Base-by-base conservation (phyloP, 2,888 invertebrate species). In the Nipponacmea schrenckii region DNA sequence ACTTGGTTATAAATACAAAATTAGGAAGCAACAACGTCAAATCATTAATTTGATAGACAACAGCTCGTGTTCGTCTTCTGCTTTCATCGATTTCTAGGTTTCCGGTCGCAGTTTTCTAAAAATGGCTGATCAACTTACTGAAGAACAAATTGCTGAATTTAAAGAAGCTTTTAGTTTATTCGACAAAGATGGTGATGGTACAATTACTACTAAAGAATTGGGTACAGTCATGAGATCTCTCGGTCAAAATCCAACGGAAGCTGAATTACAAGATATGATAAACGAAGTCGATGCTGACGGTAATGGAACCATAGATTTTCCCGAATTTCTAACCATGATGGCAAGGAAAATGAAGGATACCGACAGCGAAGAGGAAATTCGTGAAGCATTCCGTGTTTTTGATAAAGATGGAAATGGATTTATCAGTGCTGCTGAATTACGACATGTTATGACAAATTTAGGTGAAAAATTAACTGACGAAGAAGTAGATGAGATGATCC, bases 281-380 rank as follows among this genome's bases (percentile, higher is more conserved):
- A 98, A 98, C 92, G 98, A 98, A 92, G 98, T 98, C 87, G 98
- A 98, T 91, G 96, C 96, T 85, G 96, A 96, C 81, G 91, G 90
- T 90, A 98, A 98, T 91, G 98, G 98, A 89, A 98, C 98, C 90
- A 98, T 98, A 91, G 98, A 99, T 92, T 99, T 99, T 92, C 98
- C 98, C 86, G 98, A 99, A 92, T 99, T 99, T 93, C 93, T 99
- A 88, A 98, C 98, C 90, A 98, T 99, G 98, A 99, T 99, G 98
- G 98, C 98, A 89, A 94, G 98, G 90, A 99, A 99, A 93, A 99
- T 98, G 98, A 98, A 98, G 91, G 98, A 99, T 92, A 98, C 98
- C 83, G 98, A 99, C 92, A 89, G 96, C 91, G 98, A 98, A 93
- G 98, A 98, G 91, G 98, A 98, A 92, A 98, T 98, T 91, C 69